phyloP scores from a whole-genome alignment of 2,113 vertebrate genomes.

The Ictalurus furcatus region DNA sequence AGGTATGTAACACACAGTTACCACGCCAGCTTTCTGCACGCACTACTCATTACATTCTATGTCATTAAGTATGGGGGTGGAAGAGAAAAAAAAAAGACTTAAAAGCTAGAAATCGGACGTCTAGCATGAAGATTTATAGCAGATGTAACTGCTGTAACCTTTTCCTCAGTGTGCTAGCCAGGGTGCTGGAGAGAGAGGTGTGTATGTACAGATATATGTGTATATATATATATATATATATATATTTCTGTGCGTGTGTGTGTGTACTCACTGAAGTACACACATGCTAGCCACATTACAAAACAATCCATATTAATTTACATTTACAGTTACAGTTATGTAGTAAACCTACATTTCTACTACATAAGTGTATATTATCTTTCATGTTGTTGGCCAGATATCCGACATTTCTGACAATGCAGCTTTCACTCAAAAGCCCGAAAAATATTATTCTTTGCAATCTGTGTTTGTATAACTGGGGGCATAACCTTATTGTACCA shows the following conservation, averaged over 20 bases:
- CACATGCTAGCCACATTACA: slow-evolving; percentile 56
- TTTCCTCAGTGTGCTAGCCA: slow-evolving; percentile 26
- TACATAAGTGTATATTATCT: background rate
- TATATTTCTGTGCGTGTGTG: too few species aligned
- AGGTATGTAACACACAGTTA: slow-evolving; percentile 73
- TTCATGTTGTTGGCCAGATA: background rate
- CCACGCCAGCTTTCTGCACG: slow-evolving; percentile 59
- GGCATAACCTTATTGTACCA: background rate
- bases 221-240: background rate
- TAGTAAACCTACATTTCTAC: background rate
- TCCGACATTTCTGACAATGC: background rate
- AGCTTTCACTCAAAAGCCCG: background rate
- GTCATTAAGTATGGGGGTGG: slow-evolving; percentile 58
- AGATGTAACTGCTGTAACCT: slow-evolving; percentile 39
- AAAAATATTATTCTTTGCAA: background rate
- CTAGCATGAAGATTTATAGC: slow-evolving; percentile 55
- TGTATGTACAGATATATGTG: background rate
- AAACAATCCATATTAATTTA: slow-evolving; percentile 29
- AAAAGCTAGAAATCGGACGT: slow-evolving; percentile 62
- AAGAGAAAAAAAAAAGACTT: slow-evolving; percentile 55
- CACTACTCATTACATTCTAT: slow-evolving; percentile 66
- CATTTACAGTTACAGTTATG: slow-evolving; percentile 46
- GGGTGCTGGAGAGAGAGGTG: slow-evolving; percentile 45
- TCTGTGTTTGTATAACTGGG: background rate
- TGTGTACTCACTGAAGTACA: slow-evolving; percentile 13